Evolutionary conservation across 2,113 vertebrate genomes (phyloP).

Genomic region (Tragulus kanchil): DNA sequence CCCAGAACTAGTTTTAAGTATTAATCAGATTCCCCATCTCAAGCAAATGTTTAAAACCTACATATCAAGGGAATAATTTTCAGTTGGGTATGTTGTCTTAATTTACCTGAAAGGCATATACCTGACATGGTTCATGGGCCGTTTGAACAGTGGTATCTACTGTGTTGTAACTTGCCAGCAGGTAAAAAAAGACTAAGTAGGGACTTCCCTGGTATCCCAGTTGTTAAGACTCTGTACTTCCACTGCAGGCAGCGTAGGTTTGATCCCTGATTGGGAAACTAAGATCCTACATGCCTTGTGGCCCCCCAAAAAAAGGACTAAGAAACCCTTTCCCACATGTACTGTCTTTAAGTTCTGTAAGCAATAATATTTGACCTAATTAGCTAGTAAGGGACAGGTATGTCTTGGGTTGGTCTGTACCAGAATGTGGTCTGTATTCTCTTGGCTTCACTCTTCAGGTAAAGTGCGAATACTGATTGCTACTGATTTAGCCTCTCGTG

Average conservation of each 20-base stretch:
- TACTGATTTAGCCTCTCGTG: slow-evolving; percentile 97
- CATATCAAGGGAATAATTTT: background rate
- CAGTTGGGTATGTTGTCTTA: background rate
- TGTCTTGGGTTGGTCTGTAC: slow-evolving; percentile 10
- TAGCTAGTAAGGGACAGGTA: background rate
- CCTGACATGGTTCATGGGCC: background rate
- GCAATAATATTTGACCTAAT: background rate
- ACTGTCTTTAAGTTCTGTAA: background rate
- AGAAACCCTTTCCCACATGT: background rate
- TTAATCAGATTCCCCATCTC: background rate
- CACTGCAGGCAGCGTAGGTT: background rate
- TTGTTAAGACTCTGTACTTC: background rate
- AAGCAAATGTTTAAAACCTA: background rate
- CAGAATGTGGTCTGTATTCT: background rate
- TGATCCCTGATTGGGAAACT: background rate
- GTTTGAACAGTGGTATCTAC: background rate
- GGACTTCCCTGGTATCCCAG: background rate
- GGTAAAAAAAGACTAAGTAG: background rate
- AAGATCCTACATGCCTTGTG: background rate
- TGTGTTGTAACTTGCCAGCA: background rate
- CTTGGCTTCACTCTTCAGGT: slow-evolving; percentile 85
- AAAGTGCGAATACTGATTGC: slow-evolving; percentile 95
- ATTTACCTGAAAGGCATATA: background rate
- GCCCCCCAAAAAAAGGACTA: background rate
- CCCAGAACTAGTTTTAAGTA: background rate